Evolutionary conservation across 1,140 invertebrate genomes (phyloP).

Genomic region (Orius laevigatus): DNA sequence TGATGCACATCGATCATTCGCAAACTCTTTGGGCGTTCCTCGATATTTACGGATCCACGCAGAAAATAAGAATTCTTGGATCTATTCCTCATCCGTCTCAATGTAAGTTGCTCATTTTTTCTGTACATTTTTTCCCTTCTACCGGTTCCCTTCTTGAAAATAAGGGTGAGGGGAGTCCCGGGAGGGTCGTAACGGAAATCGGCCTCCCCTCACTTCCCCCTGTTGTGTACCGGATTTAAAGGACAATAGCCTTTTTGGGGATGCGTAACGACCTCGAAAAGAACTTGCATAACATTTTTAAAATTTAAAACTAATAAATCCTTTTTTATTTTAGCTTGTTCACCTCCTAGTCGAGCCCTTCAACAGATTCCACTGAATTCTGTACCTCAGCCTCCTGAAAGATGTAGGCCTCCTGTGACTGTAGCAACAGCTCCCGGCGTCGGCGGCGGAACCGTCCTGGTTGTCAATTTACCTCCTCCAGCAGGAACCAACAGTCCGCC

Average conservation of each 20-base stretch:
- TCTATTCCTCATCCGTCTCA: conserved; percentile 22
- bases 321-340: conserved; percentile 2
- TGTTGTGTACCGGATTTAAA: too few relatives aligned
- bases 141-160: too few relatives aligned
- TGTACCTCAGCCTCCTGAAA: conserved; percentile 16
- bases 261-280: too few relatives aligned
- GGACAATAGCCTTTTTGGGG: too few relatives aligned
- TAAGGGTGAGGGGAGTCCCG: too few relatives aligned
- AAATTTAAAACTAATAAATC: too few relatives aligned
- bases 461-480: conserved; percentile 59
- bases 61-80: conserved; percentile 58
- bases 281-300: too few relatives aligned
- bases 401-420: conserved; percentile 16
- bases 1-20: conserved; percentile 90
- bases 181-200: too few relatives aligned
- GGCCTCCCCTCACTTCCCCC: too few relatives aligned
- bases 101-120: conserved; percentile 17
- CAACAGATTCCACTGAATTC: too few relatives aligned
- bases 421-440: conserved; percentile 17
- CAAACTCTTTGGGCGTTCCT: conserved; percentile 85
- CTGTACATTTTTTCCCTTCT: too few relatives aligned
- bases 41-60: conserved; percentile 88
- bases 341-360: conserved; percentile 9
- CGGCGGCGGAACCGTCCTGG: conserved; percentile 52
- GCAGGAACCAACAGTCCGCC: conserved; percentile 27